Evolutionary conservation across 2,888 invertebrate genomes (phyloP).

Genomic region (Leucozona laternaria): DNA sequence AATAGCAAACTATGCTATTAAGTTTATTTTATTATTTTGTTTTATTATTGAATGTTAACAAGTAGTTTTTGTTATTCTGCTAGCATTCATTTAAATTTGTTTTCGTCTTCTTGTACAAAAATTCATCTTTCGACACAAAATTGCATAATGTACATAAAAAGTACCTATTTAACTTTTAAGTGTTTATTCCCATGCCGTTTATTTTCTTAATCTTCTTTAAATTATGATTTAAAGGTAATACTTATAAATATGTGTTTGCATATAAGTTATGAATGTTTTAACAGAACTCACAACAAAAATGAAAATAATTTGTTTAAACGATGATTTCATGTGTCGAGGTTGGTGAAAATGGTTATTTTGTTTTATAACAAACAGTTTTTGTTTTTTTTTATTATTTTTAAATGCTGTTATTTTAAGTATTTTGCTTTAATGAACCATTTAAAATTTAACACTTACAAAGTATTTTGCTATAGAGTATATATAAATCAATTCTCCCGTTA

Average conservation of each 20-base stretch:
- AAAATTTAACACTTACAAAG: conserved; percentile 63
- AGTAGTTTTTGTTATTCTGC: conserved; percentile 28
- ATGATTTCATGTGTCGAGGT: conserved; percentile 15
- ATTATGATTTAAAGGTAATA: background rate
- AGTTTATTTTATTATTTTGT: conserved; percentile 35
- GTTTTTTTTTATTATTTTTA: conserved; percentile 10
- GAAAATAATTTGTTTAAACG: background rate
- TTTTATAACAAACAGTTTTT: conserved; percentile 19
- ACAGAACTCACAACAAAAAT: conserved; percentile 7
- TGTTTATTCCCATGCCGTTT: conserved; percentile 9
- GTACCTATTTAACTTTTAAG: conserved; percentile 18
- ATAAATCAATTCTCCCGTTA: conserved; percentile 54
- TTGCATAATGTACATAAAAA: conserved; percentile 38
- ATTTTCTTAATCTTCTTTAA: background rate
- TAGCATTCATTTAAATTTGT: conserved; percentile 27
- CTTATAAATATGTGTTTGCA: background rate
- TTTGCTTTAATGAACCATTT: conserved; percentile 46
- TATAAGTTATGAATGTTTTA: background rate
- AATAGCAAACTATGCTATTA: conserved; percentile 51
- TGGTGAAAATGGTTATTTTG: conserved; percentile 30
- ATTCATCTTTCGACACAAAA: conserved; percentile 64
- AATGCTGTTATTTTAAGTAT: conserved; percentile 28
- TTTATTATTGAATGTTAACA: conserved; percentile 49
- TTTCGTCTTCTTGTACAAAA: conserved; percentile 63
- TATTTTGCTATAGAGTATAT: conserved; percentile 52